phyloP scores from a whole-genome alignment of 2,888 invertebrate species.

The Seira ritae region DNA sequence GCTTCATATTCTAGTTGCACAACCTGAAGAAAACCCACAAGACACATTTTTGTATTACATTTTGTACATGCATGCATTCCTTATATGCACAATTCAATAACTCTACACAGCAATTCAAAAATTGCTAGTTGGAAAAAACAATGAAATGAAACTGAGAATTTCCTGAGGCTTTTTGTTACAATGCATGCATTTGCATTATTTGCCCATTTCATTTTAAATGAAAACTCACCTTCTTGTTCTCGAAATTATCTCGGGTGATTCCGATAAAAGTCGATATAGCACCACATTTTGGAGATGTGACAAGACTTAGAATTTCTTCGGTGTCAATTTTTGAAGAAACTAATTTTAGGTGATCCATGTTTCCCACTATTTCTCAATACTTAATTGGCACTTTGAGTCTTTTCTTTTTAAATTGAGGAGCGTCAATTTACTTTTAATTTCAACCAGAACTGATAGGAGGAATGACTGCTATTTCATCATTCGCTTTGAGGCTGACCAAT shows the following conservation, averaged over 20 bases:
- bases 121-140: no score
- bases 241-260: conserved; percentile 89
- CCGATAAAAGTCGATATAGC: conserved; percentile 94
- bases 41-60: not conserved
- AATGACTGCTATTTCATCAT: conserved; percentile 92
- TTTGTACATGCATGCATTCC: not conserved
- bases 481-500: conserved; percentile 80
- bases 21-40: conserved; percentile 79
- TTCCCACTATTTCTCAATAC: conserved; percentile 48
- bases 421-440: no score
- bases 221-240: conserved; percentile 82
- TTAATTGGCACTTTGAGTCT: no score
- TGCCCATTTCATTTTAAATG: conserved; percentile 19
- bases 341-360: conserved; percentile 85
- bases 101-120: no score
- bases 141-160: no score
- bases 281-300: conserved; percentile 85
- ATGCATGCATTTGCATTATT: no score
- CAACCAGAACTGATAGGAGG: conserved; percentile 94
- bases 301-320: conserved; percentile 82
- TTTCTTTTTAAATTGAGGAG: no score
- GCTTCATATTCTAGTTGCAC: conserved; percentile 93
- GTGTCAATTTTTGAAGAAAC: conserved; percentile 82
- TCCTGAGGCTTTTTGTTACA: no score
- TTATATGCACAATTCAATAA: no score